Evolutionary conservation across 2,888 invertebrate species (phyloP).

Genomic region (Prostheceraeus crozeri): DNA sequence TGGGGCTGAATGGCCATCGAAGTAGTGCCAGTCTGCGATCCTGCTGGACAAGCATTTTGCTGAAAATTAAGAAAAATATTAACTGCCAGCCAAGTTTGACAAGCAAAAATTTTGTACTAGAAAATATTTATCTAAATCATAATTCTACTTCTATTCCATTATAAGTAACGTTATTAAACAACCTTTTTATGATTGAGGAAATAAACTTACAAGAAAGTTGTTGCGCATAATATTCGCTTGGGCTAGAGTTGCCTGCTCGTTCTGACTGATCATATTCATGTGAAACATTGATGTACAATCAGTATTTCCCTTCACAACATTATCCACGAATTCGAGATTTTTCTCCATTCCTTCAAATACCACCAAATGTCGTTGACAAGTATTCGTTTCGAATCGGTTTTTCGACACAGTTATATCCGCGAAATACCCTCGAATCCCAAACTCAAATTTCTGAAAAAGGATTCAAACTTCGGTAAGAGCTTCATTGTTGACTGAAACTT

Average conservation of each 20-base stretch:
- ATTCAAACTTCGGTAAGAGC: no score
- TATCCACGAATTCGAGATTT: slow-evolving; percentile 72
- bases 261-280: slow-evolving; percentile 80
- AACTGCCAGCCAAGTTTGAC: no score
- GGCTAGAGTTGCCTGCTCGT: slow-evolving; percentile 70
- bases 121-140: no score
- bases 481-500: no score
- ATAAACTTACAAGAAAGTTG: slow-evolving; percentile 67
- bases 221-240: slow-evolving; percentile 72
- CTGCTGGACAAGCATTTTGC: no score
- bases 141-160: no score
- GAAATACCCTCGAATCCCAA: no score
- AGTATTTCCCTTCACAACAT: slow-evolving; percentile 70
- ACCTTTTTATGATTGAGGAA: slow-evolving; percentile 31
- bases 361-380: slow-evolving; percentile 66
- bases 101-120: no score
- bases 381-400: slow-evolving; percentile 75
- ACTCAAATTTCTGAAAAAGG: no score
- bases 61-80: no score
- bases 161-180: no score
- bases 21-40: no score
- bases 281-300: slow-evolving; percentile 72
- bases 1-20: slow-evolving; percentile 45
- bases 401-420: slow-evolving; percentile 76
- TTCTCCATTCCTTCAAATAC: slow-evolving; percentile 91